Percentiles rank a stretch among this genome's conserved stretches.
Evolutionary conservation across 2,888 invertebrate genomes (phyloP).

Genomic region (Spodoptera exigua): DNA sequence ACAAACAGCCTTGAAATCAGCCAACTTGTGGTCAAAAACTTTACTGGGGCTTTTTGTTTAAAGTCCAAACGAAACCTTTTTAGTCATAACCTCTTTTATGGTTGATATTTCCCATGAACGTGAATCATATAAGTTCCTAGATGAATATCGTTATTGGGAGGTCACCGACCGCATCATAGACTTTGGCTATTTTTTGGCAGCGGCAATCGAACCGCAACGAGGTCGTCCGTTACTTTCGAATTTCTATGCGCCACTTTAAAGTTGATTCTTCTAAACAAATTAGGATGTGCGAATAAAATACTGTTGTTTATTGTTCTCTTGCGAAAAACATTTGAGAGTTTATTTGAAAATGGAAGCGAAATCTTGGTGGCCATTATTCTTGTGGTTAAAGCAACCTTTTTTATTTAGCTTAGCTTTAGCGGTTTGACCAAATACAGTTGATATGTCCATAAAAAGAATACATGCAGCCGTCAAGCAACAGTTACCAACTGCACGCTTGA

Average conservation of each 20-base stretch:
- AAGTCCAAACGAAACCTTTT: conserved; percentile 46
- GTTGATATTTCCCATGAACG: conserved; percentile 33
- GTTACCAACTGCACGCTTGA: conserved; percentile 30
- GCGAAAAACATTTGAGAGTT: neutral
- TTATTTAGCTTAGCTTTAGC: no score
- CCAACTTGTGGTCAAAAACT: conserved; percentile 46
- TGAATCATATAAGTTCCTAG: conserved; percentile 61
- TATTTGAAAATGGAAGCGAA: neutral
- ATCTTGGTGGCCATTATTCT: no score
- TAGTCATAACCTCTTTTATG: conserved; percentile 15
- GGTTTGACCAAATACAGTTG: no score
- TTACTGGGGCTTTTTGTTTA: conserved; percentile 14
- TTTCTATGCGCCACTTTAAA: conserved; percentile 24
- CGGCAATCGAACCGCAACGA: conserved; percentile 47
- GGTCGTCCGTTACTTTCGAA: conserved; percentile 64
- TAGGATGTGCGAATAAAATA: conserved; percentile 33
- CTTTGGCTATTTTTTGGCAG: conserved; percentile 63
- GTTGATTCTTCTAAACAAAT: conserved; percentile 26
- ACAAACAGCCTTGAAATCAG: conserved; percentile 38
- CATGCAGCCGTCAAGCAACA: conserved; percentile 13
- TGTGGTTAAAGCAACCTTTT: no score
- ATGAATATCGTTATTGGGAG: conserved; percentile 53
- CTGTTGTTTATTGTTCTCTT: neutral
- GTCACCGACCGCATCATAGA: conserved; percentile 60
- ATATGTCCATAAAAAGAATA: neutral